Evolutionary conservation across 1,140 invertebrate species (phyloP).

Genomic region (Lethocerus indicus): DNA sequence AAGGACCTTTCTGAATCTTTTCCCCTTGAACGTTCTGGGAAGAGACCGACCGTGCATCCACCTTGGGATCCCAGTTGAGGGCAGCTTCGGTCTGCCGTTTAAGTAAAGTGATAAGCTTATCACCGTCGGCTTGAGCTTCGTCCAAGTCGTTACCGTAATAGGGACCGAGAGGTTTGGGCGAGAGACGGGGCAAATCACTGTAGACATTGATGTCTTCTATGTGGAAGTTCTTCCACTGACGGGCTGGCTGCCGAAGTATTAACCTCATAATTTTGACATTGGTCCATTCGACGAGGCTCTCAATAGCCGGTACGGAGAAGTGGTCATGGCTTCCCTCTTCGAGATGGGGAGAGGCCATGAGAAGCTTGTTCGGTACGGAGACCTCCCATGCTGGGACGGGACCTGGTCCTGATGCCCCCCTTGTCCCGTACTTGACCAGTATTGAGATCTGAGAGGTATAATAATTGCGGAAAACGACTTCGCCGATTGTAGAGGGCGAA

Average conservation of each 20-base stretch:
- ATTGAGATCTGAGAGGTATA: slow-evolving; percentile 27
- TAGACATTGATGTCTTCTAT: slow-evolving; percentile 31
- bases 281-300: slow-evolving; percentile 24
- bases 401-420: slow-evolving; percentile 28
- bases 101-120: neutral
- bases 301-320: slow-evolving; percentile 27
- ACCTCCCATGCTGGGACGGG: too few relatives aligned
- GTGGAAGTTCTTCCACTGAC: slow-evolving; percentile 32
- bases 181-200: slow-evolving; percentile 11
- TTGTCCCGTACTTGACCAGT: slow-evolving; percentile 16
- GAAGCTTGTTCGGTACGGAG: slow-evolving; percentile 24
- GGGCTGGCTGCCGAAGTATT: slow-evolving; percentile 33
- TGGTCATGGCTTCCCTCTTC: slow-evolving; percentile 29
- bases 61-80: slow-evolving; percentile 1
- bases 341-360: slow-evolving; percentile 30
- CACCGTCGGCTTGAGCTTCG: neutral
- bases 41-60: neutral
- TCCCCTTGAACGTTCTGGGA: neutral
- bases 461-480: slow-evolving; percentile 31
- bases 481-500: slow-evolving; percentile 24
- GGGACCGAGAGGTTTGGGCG: neutral
- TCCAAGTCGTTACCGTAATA: too few relatives aligned
- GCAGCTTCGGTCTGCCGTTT: slow-evolving; percentile 7
- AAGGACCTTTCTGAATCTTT: neutral
- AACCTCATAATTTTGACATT: slow-evolving; percentile 25